Evolutionary conservation across 1,140 invertebrate species (phyloP).

Genomic region (Zaprionus tsacasi): DNA sequence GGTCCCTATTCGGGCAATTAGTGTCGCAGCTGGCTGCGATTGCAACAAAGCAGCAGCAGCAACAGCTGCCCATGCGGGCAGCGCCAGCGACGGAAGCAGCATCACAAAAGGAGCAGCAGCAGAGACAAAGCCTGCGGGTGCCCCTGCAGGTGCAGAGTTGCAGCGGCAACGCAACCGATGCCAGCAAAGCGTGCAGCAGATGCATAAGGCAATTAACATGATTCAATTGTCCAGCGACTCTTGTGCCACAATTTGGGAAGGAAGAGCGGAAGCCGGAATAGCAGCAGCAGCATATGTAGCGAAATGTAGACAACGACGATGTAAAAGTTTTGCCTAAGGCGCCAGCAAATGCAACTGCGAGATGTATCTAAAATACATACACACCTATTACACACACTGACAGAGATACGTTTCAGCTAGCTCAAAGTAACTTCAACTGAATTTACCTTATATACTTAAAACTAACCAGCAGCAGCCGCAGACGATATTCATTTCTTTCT

Average conservation of each 20-base stretch:
- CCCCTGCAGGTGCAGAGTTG: conserved; percentile 30
- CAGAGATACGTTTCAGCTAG: conserved; percentile 67
- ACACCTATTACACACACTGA: conserved; percentile 27
- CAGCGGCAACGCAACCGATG: conserved; percentile 24
- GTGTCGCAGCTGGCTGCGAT: conserved; percentile 56
- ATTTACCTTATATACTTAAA: conserved; percentile 55
- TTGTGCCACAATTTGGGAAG: conserved; percentile 75
- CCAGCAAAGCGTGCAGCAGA: conserved; percentile 57
- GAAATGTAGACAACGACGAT: conserved; percentile 47
- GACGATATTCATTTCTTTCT: conserved; percentile 14
- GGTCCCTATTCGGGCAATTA: conserved; percentile 71
- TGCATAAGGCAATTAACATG: conserved; percentile 79
- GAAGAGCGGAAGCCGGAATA: conserved; percentile 16
- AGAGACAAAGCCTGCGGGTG: conserved; percentile 58
- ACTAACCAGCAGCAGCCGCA: conserved; percentile 22
- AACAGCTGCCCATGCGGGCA: conserved; percentile 17
- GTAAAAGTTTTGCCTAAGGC: conserved; percentile 63
- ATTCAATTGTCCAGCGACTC: conserved; percentile 77
- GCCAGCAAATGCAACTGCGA: conserved; percentile 60
- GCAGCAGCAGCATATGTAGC: conserved; percentile 19
- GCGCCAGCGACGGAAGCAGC: not conserved
- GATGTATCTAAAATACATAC: conserved; percentile 75
- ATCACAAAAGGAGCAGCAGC: conserved; percentile 19
- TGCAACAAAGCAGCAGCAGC: conserved; percentile 39
- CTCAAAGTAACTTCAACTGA: conserved; percentile 76